Evolutionary conservation across 2,888 invertebrate species (phyloP).

Genomic region (Caenorhabditis becei): DNA sequence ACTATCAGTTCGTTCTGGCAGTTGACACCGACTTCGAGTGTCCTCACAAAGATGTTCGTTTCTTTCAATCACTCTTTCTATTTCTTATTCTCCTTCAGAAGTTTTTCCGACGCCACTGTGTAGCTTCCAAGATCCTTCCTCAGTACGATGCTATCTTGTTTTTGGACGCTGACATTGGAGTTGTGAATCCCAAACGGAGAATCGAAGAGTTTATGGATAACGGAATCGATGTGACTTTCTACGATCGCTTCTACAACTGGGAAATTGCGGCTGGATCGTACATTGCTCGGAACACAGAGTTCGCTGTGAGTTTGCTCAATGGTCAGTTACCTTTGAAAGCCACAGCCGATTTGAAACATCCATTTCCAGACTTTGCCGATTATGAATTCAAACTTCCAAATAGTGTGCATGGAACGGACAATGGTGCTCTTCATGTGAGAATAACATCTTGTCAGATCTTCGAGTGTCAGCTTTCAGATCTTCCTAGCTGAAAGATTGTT

Average conservation of each 20-base stretch:
- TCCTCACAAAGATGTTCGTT: slow-evolving; percentile 38
- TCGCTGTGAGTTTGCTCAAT: slow-evolving; percentile 17
- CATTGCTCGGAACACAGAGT: slow-evolving; percentile 47
- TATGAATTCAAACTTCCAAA: slow-evolving; percentile 52
- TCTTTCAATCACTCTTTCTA: neutral
- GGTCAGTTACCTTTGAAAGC: too few relatives aligned
- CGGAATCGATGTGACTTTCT: slow-evolving; percentile 55
- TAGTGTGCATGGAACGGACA: slow-evolving; percentile 59
- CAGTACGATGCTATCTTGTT: slow-evolving; percentile 61
- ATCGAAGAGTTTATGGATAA: slow-evolving; percentile 57
- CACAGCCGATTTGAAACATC: slow-evolving; percentile 5
- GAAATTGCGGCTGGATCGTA: slow-evolving; percentile 67
- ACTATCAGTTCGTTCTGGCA: slow-evolving; percentile 30
- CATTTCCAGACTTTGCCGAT: slow-evolving; percentile 43
- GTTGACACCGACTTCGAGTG: slow-evolving; percentile 24
- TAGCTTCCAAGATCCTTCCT: slow-evolving; percentile 44
- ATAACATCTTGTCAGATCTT: neutral
- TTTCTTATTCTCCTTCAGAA: slow-evolving; percentile 63
- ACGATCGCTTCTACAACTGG: slow-evolving; percentile 64
- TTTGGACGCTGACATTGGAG: slow-evolving; percentile 65
- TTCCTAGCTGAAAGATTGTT: too few relatives aligned
- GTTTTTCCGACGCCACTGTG: slow-evolving; percentile 77
- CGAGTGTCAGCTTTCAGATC: neutral
- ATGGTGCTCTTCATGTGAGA: slow-evolving; percentile 61
- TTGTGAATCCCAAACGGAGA: slow-evolving; percentile 57